These are phyloP conservation scores for Hypotaenidia okinawae DNA, from an alignment of 2,797 vertebrate species.

Conservation along the genomic window DNA sequence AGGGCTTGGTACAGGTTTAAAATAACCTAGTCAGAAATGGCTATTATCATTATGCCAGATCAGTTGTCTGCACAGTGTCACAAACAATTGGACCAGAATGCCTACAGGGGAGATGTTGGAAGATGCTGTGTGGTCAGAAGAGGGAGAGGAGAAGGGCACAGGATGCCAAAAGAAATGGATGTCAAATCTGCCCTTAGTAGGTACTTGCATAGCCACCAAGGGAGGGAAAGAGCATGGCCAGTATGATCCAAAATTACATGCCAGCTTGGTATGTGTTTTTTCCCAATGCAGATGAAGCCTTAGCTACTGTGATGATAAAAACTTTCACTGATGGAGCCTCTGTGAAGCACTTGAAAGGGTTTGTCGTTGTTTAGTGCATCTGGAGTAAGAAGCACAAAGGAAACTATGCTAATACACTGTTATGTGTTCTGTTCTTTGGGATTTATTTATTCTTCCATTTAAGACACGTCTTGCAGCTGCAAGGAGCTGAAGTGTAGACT, in stretches of 20 bases:
- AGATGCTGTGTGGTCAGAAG: neutral
- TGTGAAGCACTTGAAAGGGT: neutral
- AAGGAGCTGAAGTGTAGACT: neutral
- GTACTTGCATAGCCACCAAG: neutral
- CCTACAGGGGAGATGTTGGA: neutral
- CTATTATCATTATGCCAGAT: neutral
- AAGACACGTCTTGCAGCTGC: neutral
- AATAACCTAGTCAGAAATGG: neutral
- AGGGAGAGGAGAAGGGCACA: neutral
- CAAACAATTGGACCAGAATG: neutral
- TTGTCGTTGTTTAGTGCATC: neutral
- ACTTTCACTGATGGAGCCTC: neutral
- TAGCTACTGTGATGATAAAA: neutral
- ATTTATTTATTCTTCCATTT: slow-evolving; percentile 23
- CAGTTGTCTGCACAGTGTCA: neutral
- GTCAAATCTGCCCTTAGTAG: neutral
- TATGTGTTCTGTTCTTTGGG: neutral
- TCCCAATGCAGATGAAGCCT: neutral
- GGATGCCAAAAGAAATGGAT: neutral
- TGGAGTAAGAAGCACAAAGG: neutral
- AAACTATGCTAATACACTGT: neutral
- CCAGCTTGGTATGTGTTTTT: neutral
- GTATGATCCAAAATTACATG: neutral
- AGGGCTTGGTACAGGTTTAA: neutral
- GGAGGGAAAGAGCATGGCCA: neutral